Base-by-base conservation (phyloP, 1,140 invertebrate genomes). In the Drosophila dunni region DNA sequence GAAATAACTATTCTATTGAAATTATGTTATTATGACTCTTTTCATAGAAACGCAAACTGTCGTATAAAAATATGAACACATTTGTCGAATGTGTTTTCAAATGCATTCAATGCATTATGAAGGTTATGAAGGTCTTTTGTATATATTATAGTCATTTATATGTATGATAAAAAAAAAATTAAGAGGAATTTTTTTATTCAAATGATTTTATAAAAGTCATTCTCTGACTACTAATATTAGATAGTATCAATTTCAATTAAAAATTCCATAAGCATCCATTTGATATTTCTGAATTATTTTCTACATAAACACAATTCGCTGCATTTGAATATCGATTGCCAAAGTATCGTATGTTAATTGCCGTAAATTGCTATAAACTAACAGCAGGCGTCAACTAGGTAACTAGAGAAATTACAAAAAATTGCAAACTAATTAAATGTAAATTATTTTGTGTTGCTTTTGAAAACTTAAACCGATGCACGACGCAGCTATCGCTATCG, bases 1-100 rank as follows among this genome's bases (percentile, higher is more conserved):
- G 17, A 20, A 20, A 20, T 20, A 29, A 29, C 24, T 29, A 29
- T 60, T 53, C 36, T 38, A 72, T 33, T 17, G 29, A 15, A 67
- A 72, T 67, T 44, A 63, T 64, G 50, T 51, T 57, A 72, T 65
- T 71, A 44, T 24, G 29, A 24, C 15, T 15, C 29, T 4, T 20
- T 62, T 36, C 57, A 33, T 36, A 0, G 7, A 20, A 56, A 20
- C 17, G 13, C 8, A 17, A 10, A 20, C 51, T 36, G 10, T n/a
- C 33, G 36, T n/a, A 13, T 8, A 2, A 38, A 2, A 38, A 38
- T 36, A 36, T 36, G 6, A 36, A 7, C 6, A 36, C 17, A 29
- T 29, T 29, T 29, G 24, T 29, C 24, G 24, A 5, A 5, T 29
- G 5, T 29, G 24, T 29, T 5, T 29, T 29, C 24, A 29, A 6